These are phyloP conservation scores for Crambe crambe DNA, from an alignment of 37 sponge, comb jelly and placozoan species.

Conservation along the genomic window DNA sequence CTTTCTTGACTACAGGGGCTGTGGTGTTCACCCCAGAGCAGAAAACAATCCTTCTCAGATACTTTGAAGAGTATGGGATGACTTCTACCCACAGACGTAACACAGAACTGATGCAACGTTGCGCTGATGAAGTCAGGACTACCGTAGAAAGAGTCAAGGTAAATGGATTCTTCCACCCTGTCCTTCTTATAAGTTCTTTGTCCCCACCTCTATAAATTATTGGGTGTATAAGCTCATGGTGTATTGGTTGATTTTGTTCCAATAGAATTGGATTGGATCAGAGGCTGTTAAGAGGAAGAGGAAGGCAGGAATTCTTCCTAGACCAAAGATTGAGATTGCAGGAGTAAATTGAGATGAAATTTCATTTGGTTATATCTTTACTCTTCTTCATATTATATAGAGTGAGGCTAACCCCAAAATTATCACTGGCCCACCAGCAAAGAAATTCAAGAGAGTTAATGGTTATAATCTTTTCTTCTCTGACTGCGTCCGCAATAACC, in stretches of 20 bases:
- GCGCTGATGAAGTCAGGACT: constrained; percentile 67
- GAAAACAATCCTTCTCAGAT: constrained; percentile 48
- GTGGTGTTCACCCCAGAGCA: constrained; percentile 67
- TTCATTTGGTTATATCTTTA: neutral
- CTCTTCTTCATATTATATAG: neutral
- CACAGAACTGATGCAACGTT: constrained; percentile 63
- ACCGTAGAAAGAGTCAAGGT: constrained; percentile 84
- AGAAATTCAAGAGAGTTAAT: constrained; percentile 68
- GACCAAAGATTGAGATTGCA: constrained; percentile 77
- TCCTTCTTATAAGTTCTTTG: neutral
- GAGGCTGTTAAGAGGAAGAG: constrained; percentile 90
- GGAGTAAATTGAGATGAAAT: constrained; percentile 33
- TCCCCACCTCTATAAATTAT: neutral
- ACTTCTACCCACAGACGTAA: constrained; percentile 84
- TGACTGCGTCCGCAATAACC: constrained; percentile 49
- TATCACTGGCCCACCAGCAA: constrained; percentile 47
- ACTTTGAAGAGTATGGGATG: constrained; percentile 89
- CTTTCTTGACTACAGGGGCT: constrained; percentile 23
- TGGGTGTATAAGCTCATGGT: neutral
- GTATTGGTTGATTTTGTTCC: neutral
- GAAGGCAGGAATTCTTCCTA: constrained; percentile 80
- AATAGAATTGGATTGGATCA: constrained; percentile 93
- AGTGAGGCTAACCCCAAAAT: constrained; percentile 32
- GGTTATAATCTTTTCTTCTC: constrained; percentile 87
- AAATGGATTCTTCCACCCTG: neutral